Evolutionary conservation across 2,113 vertebrate genomes (phyloP), one percentile per base, ranked within the genome.

Genomic region (Coptodon rendalli): DNA sequence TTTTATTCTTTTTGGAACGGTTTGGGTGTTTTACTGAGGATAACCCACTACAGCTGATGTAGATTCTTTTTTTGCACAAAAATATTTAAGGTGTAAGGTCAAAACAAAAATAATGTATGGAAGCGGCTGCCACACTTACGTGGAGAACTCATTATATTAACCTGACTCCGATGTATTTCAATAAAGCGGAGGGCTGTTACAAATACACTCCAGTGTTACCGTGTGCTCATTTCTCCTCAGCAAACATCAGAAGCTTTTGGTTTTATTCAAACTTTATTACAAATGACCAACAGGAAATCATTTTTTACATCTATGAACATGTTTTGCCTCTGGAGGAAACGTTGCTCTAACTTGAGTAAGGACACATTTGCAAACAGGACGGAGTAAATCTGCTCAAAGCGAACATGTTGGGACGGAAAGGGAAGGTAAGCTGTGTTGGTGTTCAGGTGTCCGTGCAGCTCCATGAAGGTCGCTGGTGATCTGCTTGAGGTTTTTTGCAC

Each of bases 91-190:
- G 98, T 97, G 97, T 96, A 96, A 95, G 94, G 96, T 97, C 97
- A 95, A 96, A 93, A 95, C 87, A 91, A 93, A 91, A 96, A 96
- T 95, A 95, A 95, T 97, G 96, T 97, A 97, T 97, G 94, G 92
- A 97, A 97, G 94, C 96, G 95, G 93, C 96, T 96, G 92, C 97
- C 97, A 97, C 88, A 95, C 96, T 96, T 95, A 96, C 94, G 97
- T 97, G 97, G 97, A 95, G 96, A 97, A 97, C 97, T 96, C 95
- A 97, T 97, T 94, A 97, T 98, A 97, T 98, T 98, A 98, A 98
- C 97, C 97, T 96, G 96, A 98, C 97, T 97, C 98, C 97, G 97
- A 97, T 98, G 98, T 98, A 98, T 96, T 97, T 98, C 98, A 98
- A 98, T 98, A 98, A 99, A 98, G 97, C 96, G 96, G 97, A 97